Conservation (phyloP, 2,797 vertebrate genomes). For the Urosaurus nigricauda region DNA sequence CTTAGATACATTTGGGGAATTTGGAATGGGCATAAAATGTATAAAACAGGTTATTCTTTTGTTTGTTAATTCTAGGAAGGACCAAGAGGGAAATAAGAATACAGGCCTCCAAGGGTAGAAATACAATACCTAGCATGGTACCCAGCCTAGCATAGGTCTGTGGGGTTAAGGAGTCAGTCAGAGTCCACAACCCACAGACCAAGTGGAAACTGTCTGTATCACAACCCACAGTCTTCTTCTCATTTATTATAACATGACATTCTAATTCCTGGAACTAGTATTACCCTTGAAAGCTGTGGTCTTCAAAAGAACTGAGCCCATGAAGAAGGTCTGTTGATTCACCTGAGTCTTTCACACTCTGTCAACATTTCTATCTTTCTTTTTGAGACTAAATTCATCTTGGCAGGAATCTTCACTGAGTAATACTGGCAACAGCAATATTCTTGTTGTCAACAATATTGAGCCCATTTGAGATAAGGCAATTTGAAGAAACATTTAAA, state of each 20-base stretch:
- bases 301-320: not conserved
- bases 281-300: not conserved
- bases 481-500: conserved; percentile 10
- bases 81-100: not conserved
- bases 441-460: not conserved
- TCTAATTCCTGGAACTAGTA: no score
- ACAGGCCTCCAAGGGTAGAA: not conserved
- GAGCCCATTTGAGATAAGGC: not conserved
- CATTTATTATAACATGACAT: not conserved
- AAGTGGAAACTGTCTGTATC: not conserved
- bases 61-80: not conserved
- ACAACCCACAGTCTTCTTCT: not conserved
- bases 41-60: not conserved
- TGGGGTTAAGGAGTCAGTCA: not conserved
- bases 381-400: not conserved
- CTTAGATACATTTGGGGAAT: no score
- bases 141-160: not conserved
- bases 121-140: no score
- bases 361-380: not conserved
- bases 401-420: not conserved
- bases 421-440: not conserved
- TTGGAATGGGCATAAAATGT: not conserved
- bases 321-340: no score
- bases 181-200: not conserved
- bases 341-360: no score